Evolutionary conservation across 2,797 vertebrate genomes (phyloP).

Genomic region (Aeoliscus strigatus): DNA sequence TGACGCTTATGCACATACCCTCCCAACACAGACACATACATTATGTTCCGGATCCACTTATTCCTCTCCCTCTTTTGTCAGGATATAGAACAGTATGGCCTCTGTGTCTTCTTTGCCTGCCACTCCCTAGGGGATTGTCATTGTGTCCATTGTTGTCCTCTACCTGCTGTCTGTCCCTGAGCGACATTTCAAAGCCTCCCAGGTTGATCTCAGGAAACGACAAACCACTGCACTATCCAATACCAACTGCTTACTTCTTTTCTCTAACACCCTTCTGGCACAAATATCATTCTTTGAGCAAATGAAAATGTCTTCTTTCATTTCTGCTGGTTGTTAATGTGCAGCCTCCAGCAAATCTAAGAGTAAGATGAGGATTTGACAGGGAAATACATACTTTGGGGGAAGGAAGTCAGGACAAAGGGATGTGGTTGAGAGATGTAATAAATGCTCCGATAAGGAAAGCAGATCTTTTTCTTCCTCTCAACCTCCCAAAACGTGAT

Average conservation of each 20-base stretch:
- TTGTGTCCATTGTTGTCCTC: constrained; percentile 63
- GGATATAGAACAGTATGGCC: constrained; percentile 56
- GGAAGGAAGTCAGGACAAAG: too few relatives aligned
- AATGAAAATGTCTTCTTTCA: constrained; percentile 42
- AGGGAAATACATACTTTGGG: too few relatives aligned
- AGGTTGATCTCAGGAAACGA: constrained; percentile 61
- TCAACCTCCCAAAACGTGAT: too few relatives aligned
- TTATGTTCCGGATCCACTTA: too few relatives aligned
- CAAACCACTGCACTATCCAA: constrained; percentile 45
- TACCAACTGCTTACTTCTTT: constrained; percentile 37
- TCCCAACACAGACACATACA: too few relatives aligned
- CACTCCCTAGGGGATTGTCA: constrained; percentile 49
- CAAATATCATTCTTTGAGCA: constrained; percentile 55
- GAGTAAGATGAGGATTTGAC: constrained; percentile 30
- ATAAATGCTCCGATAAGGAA: too few relatives aligned
- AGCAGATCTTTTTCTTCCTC: too few relatives aligned
- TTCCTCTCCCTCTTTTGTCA: too few relatives aligned
- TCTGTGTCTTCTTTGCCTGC: constrained; percentile 64
- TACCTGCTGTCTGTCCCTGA: constrained; percentile 67
- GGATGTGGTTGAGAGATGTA: too few relatives aligned
- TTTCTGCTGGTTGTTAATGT: constrained; percentile 27
- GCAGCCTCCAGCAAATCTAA: constrained; percentile 31
- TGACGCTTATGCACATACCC: too few relatives aligned
- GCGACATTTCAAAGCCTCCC: constrained; percentile 66
- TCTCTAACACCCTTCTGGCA: constrained; percentile 50